Evolutionary conservation across 30 jellyfish, hydroid and myxozoan species (phyloP), one percentile per base, ranked within the genome.

Genomic region (Turritopsis rubra): DNA sequence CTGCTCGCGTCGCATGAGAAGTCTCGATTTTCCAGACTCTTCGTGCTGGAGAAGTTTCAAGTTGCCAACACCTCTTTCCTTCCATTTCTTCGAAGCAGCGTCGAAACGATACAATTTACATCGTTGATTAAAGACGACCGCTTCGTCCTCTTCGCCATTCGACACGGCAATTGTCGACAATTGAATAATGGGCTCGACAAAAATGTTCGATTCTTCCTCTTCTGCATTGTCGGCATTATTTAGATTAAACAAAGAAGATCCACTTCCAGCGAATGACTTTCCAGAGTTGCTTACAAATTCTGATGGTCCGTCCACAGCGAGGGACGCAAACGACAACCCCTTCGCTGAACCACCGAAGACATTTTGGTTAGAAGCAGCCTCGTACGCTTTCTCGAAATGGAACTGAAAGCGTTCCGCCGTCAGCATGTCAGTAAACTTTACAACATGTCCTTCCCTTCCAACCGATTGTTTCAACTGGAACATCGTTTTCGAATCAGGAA

Each of bases 81-180:
- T 92, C 98, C 98, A 92, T 72, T 84, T 74, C 16, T 87, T 84
- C 54, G 86, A 73, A 8, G 73, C 93, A 19, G 29, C 13, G 60
- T 75, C 72, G 65, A 87, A 88, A 16, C 96, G 93, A 71, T 84
- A 92, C 84, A 92, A 27, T 41, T 88, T 87, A 66, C 85, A 88
- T 19, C 94, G 85, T 21, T 66, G 86, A 25, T 79, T 88, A 71
- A 92, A 92, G 71, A 92, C 20, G 1, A 70, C 83, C n/a, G 68
- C 84, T 54, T 87, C 98, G 18, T 87, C 89, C 79, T 88, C 98
- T 71, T 92, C 98, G 8, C 98, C 95, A 21, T 88, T 88, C 41
- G 68, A 73, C 71, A 76, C 83, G 52, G 83, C 89, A 19, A 92
- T 89, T 41, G 82, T 52, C 31, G 83, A 66, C 29, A 92, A 74